A percentile compares a stretch with the other conserved stretches of the same genome.
phyloP scores from a whole-genome alignment of 2,113 vertebrate species.

The Clinocottus analis region DNA sequence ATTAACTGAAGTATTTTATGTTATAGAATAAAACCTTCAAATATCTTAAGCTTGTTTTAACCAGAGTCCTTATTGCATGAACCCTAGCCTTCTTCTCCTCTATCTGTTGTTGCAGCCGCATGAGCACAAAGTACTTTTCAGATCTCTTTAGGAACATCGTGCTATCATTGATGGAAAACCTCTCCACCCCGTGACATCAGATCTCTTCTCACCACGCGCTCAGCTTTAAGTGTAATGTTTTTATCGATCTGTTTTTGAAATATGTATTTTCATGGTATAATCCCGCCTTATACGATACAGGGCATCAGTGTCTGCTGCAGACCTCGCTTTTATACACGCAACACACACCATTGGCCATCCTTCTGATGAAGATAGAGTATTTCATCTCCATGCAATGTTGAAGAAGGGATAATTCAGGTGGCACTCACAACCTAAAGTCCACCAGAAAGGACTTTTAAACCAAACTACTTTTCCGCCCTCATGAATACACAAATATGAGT shows the following conservation, averaged over 20 bases:
- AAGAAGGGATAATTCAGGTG: not conserved
- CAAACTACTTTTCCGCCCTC: not conserved
- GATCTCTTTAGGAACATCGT: slow-evolving; percentile 5
- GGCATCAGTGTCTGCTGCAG: not conserved
- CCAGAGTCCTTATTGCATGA: no score
- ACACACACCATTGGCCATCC: not conserved
- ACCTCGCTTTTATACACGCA: not conserved
- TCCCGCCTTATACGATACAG: not conserved
- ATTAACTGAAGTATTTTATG: no score
- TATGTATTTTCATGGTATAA: not conserved
- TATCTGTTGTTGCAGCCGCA: slow-evolving; percentile 18
- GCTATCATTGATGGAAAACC: slow-evolving; percentile 9
- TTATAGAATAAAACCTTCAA: no score
- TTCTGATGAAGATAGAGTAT: not conserved
- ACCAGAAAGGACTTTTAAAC: not conserved
- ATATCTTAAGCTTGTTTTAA: no score
- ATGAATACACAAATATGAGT: slow-evolving; percentile 33
- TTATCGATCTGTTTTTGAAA: slow-evolving; percentile 33
- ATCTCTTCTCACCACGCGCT: not conserved
- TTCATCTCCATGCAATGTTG: not conserved
- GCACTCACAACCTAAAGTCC: not conserved
- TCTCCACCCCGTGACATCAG: not conserved
- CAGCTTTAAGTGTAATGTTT: slow-evolving; percentile 14
- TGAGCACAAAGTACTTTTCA: not conserved
- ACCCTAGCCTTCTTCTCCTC: not conserved